A percentile compares a stretch with the other conserved stretches of the same genome.
phyloP scores from a whole-genome alignment of 2,888 invertebrate species.

The Hydropsyche betteni region DNA sequence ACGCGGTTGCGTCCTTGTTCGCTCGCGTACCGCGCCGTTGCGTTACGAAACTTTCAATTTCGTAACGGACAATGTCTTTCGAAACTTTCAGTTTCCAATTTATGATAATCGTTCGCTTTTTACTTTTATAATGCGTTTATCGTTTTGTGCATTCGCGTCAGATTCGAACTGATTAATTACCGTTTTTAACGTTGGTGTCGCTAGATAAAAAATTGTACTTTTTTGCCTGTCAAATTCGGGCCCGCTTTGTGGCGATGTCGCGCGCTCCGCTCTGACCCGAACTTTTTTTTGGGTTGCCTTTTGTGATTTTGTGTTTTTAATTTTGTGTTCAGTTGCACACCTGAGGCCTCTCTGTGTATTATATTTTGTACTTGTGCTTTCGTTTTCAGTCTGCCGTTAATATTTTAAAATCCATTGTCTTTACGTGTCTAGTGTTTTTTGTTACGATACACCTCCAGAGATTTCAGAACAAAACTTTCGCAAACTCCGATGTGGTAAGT shows the following conservation, averaged over 20 bases:
- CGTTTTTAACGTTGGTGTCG: too few relatives aligned
- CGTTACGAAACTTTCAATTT: slow-evolving; percentile 35
- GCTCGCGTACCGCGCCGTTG: slow-evolving; percentile 7
- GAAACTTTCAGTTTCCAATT: slow-evolving; percentile 37
- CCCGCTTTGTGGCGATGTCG: not conserved
- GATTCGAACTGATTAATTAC: too few relatives aligned
- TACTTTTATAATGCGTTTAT: not conserved
- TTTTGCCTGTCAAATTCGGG: not conserved
- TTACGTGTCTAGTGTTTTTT: slow-evolving; percentile 2
- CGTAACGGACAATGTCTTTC: slow-evolving; percentile 34
- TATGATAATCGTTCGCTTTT: slow-evolving; percentile 24
- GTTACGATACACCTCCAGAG: slow-evolving; percentile 4
- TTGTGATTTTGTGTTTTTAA: slow-evolving; percentile 7
- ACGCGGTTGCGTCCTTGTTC: slow-evolving; percentile 13
- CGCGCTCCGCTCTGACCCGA: not conserved
- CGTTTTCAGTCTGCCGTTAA: not conserved
- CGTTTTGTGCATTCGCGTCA: too few relatives aligned
- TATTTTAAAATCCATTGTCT: slow-evolving; percentile 17
- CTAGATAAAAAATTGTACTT: too few relatives aligned
- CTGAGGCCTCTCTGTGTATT: too few relatives aligned
- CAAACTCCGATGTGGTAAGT: slow-evolving; percentile 38
- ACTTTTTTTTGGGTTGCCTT: slow-evolving; percentile 1
- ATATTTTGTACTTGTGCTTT: not conserved
- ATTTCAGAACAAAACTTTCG: slow-evolving; percentile 27
- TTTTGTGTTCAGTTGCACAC: slow-evolving; percentile 10